Evolutionary conservation across 2,797 vertebrate species (phyloP).

Genomic region (Dipus sagitta): DNA sequence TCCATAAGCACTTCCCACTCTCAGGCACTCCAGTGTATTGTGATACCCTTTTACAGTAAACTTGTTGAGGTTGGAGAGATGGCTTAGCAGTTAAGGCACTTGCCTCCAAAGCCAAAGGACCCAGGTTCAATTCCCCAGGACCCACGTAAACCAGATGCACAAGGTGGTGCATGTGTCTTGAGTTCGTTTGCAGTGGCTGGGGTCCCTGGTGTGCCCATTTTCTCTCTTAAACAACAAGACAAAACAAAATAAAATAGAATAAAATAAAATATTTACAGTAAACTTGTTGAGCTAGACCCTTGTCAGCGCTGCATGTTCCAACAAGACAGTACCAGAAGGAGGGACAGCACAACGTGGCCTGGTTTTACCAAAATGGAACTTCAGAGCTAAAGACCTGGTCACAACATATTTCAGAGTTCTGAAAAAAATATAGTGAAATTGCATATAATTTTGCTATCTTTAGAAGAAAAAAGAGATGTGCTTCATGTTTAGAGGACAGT

Average conservation of each 20-base stretch:
- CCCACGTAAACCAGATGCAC: no score
- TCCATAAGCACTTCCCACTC: neutral
- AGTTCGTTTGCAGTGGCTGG: no score
- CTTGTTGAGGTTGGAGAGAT: neutral
- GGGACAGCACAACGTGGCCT: neutral
- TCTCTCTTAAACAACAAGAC: no score
- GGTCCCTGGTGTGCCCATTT: no score
- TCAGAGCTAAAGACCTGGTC: neutral
- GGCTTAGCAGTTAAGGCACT: no score
- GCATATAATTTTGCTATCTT: conserved; percentile 62
- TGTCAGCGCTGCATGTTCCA: neutral
- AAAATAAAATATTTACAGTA: no score
- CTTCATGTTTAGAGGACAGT: conserved; percentile 34
- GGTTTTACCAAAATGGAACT: conserved; percentile 41
- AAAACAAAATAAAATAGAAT: no score
- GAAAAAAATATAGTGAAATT: conserved; percentile 68
- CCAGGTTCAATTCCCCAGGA: no score
- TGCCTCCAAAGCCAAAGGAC: no score
- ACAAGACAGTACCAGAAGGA: neutral
- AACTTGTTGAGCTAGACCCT: conserved; percentile 1
- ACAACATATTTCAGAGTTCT: conserved; percentile 16
- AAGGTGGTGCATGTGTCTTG: no score
- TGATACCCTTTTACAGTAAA: neutral
- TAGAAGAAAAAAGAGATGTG: neutral
- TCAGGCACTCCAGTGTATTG: neutral